Evolutionary conservation across 2,888 invertebrate species (phyloP).

Genomic region (Apotomis betuletana): DNA sequence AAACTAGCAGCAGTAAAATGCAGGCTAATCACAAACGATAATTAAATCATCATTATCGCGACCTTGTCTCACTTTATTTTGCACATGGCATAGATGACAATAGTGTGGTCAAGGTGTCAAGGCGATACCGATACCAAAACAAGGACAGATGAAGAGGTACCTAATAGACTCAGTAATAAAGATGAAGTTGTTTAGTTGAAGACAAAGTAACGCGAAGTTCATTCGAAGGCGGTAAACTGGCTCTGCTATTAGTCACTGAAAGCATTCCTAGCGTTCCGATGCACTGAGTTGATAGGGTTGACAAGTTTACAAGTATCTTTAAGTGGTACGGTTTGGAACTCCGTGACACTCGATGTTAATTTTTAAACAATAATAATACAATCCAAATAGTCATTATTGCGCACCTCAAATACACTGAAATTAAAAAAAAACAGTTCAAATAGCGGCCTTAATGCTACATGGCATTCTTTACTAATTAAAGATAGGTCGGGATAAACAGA

Average conservation of each 20-base stretch:
- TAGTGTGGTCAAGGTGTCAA: conserved; percentile 42
- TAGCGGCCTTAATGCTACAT: no score
- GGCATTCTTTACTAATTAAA: no score
- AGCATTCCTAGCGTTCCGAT: conserved; percentile 73
- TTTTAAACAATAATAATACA: no score
- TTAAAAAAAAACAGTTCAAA: no score
- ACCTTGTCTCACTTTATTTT: conserved; percentile 39
- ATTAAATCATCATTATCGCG: conserved; percentile 35
- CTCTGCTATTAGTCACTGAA: conserved; percentile 76
- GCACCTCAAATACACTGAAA: no score
- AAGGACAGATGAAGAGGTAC: background rate
- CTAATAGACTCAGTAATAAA: background rate
- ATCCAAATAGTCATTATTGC: no score
- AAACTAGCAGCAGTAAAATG: background rate
- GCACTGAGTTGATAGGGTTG: conserved; percentile 54
- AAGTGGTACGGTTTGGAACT: no score
- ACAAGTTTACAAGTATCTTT: conserved; percentile 15
- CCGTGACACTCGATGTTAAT: no score
- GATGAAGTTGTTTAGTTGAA: conserved; percentile 4
- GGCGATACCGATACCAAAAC: conserved; percentile 11
- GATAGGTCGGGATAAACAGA: no score
- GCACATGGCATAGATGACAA: conserved; percentile 36
- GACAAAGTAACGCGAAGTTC: conserved; percentile 48
- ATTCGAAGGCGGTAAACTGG: conserved; percentile 58
- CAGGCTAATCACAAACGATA: conserved; percentile 17